A percentile compares a stretch with the other conserved stretches of the same genome.
Conservation (phyloP, 2,888 invertebrate species). For the Ceramica pisi region DNA sequence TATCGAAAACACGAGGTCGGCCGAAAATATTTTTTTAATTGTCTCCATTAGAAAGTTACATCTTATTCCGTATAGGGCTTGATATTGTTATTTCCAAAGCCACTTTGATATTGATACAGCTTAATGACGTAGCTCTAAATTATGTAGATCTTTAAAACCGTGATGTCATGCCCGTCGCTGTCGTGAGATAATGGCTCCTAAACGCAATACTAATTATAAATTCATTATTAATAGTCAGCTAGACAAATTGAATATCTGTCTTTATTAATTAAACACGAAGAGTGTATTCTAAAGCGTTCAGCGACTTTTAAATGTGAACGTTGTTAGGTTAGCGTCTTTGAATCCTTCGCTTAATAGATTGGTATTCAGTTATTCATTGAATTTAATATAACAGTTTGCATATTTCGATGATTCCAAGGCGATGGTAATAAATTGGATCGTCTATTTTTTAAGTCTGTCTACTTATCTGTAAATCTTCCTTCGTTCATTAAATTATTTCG, state of each 20-base stretch:
- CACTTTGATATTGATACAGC: not conserved
- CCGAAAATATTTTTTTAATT: slow-evolving; percentile 31
- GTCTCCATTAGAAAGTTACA: slow-evolving; percentile 7
- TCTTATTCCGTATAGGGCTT: slow-evolving; percentile 8
- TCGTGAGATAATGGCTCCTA: slow-evolving; percentile 47
- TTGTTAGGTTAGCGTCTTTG: not conserved
- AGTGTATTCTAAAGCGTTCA: slow-evolving; percentile 6
- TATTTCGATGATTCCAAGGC: slow-evolving; percentile 13
- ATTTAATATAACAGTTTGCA: slow-evolving; percentile 11
- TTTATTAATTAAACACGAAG: slow-evolving; percentile 39
- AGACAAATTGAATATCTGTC: slow-evolving; percentile 43
- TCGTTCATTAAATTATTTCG: slow-evolving; percentile 31
- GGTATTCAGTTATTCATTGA: slow-evolving; percentile 1
- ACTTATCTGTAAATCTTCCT: not conserved
- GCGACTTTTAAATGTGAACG: slow-evolving; percentile 18
- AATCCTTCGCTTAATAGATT: slow-evolving; percentile 9
- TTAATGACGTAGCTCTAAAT: slow-evolving; percentile 33
- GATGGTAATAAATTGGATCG: slow-evolving; percentile 13
- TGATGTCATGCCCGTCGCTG: slow-evolving; percentile 30
- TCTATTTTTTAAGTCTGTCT: slow-evolving; percentile 17
- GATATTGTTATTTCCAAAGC: slow-evolving; percentile 11
- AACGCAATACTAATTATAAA: slow-evolving; percentile 52
- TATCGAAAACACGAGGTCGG: slow-evolving; percentile 32
- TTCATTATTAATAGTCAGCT: slow-evolving; percentile 36
- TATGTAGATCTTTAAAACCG: slow-evolving; percentile 32